Conservation (phyloP, 2,888 invertebrate genomes). For the Tethea ocularis region DNA sequence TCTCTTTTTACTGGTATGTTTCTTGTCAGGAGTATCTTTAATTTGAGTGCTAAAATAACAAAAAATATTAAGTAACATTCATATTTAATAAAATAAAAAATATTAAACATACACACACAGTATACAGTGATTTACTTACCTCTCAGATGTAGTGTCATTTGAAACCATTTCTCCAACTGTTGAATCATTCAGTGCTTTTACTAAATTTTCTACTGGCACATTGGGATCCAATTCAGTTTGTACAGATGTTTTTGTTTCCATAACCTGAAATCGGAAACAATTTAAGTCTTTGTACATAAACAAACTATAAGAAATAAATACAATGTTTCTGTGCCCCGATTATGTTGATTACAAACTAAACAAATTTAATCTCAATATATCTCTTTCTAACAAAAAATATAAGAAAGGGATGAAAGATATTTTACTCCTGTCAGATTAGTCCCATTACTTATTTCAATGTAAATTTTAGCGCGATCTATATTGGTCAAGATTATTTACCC, state of each 20-base stretch:
- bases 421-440: no score
- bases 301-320: no score
- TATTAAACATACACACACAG: no score
- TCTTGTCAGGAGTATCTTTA: constrained; percentile 43
- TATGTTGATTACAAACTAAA: no score
- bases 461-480: no score
- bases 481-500: no score
- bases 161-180: constrained; percentile 58
- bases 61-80: constrained; percentile 6
- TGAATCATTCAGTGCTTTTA: constrained; percentile 84
- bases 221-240: constrained; percentile 85
- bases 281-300: neutral
- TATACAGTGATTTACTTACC: constrained; percentile 45
- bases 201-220: constrained; percentile 87
- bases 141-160: constrained; percentile 39
- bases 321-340: no score
- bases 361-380: no score
- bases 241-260: constrained; percentile 85
- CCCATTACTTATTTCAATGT: no score
- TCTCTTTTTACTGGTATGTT: constrained; percentile 50
- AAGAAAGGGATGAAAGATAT: no score
- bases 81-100: neutral
- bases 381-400: no score
- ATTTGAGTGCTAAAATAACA: constrained; percentile 19
- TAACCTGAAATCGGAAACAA: constrained; percentile 65